A percentile compares a stretch with the other conserved stretches of the same genome.
These are phyloP conservation scores for Reticulitermes speratus DNA, from an alignment of 1,140 invertebrate species.

Conservation along the genomic window DNA sequence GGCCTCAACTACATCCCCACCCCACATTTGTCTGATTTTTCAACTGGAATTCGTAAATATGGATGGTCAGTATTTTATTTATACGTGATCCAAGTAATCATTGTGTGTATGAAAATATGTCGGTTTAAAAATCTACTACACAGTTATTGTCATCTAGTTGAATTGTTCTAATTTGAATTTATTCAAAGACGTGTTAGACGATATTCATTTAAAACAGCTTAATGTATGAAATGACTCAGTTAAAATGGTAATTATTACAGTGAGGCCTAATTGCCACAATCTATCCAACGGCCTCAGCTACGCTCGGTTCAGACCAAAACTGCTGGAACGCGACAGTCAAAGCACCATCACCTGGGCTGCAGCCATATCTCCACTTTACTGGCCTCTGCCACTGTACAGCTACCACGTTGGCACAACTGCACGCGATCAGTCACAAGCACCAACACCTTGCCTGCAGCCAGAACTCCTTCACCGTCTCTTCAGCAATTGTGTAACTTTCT, in stretches of 20 bases:
- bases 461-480: no score
- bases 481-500: no score
- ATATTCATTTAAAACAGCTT: neutral
- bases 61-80: constrained; percentile 12
- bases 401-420: no score
- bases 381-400: no score
- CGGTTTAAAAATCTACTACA: neutral
- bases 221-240: neutral
- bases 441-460: no score
- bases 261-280: neutral
- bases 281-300: no score
- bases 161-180: constrained; percentile 11
- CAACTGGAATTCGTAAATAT: constrained; percentile 3
- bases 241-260: neutral
- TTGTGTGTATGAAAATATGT: neutral
- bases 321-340: no score
- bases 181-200: neutral
- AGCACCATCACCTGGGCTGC: no score
- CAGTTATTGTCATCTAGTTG: constrained; percentile 4
- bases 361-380: no score
- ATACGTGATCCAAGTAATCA: neutral
- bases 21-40: neutral
- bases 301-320: no score
- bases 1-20: neutral
- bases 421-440: no score